Evolutionary conservation across 2,113 vertebrate species (phyloP).

Genomic region (Mystacornis crossleyi): DNA sequence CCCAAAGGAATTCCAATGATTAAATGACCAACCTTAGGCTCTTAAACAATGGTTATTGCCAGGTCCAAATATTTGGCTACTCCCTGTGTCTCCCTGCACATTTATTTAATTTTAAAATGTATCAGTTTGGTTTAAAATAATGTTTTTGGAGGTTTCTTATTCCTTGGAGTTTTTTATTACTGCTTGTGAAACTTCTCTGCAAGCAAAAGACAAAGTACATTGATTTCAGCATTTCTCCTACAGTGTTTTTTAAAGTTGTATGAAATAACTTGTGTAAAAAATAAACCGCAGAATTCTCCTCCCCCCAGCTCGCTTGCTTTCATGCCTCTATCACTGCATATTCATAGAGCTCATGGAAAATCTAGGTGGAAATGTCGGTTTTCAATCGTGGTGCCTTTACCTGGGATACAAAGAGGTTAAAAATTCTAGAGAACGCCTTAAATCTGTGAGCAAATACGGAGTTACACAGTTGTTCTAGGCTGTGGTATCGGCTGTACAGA

Average conservation of each 20-base stretch:
- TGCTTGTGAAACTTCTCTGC: neutral
- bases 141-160: neutral
- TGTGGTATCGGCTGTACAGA: no score
- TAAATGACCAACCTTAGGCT: neutral
- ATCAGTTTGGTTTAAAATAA: neutral
- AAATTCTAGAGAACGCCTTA: neutral
- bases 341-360: neutral
- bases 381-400: neutral
- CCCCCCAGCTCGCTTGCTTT: neutral
- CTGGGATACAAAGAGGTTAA: neutral
- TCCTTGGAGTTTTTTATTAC: neutral
- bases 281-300: neutral
- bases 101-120: neutral
- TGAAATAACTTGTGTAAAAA: neutral
- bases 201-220: neutral
- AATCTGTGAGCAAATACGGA: neutral
- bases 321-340: neutral
- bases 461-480: neutral
- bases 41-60: neutral
- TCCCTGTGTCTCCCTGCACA: neutral
- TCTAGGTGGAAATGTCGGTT: neutral
- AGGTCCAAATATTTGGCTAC: neutral
- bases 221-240: neutral
- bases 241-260: neutral
- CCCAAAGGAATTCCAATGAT: neutral